phyloP scores from a whole-genome alignment of 2,888 invertebrate species.

The Agrotis exclamationis region DNA sequence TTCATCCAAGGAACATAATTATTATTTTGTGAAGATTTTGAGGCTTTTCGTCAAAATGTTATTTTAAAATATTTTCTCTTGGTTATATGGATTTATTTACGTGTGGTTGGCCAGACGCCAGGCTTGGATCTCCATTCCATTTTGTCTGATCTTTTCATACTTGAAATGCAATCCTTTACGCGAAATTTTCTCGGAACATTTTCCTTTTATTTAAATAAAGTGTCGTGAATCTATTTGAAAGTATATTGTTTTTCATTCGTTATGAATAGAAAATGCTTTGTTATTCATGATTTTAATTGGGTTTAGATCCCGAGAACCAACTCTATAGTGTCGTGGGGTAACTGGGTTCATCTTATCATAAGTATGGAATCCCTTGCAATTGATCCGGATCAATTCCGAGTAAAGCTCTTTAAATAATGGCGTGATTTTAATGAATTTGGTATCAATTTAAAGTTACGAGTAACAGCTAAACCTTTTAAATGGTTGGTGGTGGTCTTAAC shows the following conservation, averaged over 20 bases:
- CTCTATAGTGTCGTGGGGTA: no score
- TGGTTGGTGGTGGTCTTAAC: no score
- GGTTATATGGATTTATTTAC: background rate
- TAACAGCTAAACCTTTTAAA: no score
- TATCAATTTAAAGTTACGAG: no score
- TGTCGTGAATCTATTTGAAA: background rate
- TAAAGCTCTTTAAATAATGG: no score
- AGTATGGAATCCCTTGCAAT: no score
- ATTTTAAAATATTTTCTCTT: conserved; percentile 22
- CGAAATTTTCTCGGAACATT: conserved; percentile 7
- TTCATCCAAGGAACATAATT: background rate
- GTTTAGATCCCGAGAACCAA: no score
- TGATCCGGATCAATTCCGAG: no score
- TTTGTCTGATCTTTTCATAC: conserved; percentile 31
- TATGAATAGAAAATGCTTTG: background rate
- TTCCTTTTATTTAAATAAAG: conserved; percentile 5
- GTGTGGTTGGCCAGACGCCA: conserved; percentile 38
- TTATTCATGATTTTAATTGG: background rate
- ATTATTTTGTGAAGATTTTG: background rate
- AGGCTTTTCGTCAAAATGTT: conserved; percentile 6
- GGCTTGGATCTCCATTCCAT: conserved; percentile 18
- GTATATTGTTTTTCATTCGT: background rate
- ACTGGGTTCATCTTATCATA: no score
- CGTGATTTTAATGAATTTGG: no score
- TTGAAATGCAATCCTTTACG: conserved; percentile 39